Base-by-base conservation (phyloP, 2,113 vertebrate genomes). In the Silurus asotus region DNA sequence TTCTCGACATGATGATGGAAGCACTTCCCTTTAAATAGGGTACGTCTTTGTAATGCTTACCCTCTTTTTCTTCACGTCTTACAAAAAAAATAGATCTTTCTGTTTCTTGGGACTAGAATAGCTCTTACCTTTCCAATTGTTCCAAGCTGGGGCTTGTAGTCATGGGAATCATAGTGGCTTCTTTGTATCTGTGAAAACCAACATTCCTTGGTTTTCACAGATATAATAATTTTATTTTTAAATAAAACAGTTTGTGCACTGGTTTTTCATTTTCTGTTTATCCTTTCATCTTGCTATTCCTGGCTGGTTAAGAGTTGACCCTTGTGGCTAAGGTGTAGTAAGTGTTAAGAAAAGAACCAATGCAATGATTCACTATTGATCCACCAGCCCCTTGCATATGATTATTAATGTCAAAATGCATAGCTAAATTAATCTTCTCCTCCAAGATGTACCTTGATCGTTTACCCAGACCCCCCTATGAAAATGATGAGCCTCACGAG, bases 391-490 rank as follows among this genome's bases (percentile, higher is more conserved):
- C 89, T 19, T 62, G 88, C 84, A 84, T 89, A 93, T 90, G 86
- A 76, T 25, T 65, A 51, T 87, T 58, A 74, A 87, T 56, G 23
- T 82, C 81, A 81, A 90, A 88, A 17, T 81, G 67, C 86, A 91
- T 23, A 84, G 64, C 89, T 90, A 89, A 87, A 93, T 93, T 91
- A 90, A 91, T 90, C 62, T 65, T n/a, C 87, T 82, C 75, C 56
- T 67, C 10, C 14, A 72, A 45, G 53, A 65, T 53, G 53, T 85
- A 79, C 84, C 81, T 64, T 20, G 77, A 78, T 37, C 28, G 20
- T 84, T 84, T 81, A 79, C 48, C 23, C 64, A 53, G 64, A 62
- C 69, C 56, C 58, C 51, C 64, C 75, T 59, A 23, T 65, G 53
- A 84, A 89, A 88, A 91, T 89, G 88, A 92, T 93, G 79, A 62